phyloP scores from a whole-genome alignment of 1,140 invertebrate species.

The Bradysia coprophila region DNA sequence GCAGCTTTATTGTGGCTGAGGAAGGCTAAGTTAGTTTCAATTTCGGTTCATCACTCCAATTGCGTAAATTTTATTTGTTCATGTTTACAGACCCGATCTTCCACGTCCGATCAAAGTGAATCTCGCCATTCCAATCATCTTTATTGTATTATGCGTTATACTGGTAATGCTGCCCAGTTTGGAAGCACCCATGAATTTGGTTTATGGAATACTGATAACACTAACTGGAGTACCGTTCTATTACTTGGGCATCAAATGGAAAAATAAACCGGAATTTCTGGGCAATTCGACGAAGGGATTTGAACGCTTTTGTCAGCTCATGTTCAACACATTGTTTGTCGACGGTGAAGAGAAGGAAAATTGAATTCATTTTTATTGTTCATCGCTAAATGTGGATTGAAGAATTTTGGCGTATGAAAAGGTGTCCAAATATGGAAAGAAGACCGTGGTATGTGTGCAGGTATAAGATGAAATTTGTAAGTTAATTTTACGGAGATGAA shows the following conservation, averaged over 20 bases:
- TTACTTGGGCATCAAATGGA: conserved; percentile 69
- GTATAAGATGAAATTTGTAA: too few species aligned
- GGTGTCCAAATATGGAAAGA: too few species aligned
- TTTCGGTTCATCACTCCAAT: conserved; percentile 1
- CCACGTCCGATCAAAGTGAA: conserved; percentile 65
- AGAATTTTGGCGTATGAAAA: too few species aligned
- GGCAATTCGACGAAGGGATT: conserved; percentile 13
- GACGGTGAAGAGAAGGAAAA: conserved; percentile 8
- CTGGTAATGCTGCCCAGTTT: conserved; percentile 68
- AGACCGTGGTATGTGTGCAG: too few species aligned
- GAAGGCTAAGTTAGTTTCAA: conserved; percentile 28
- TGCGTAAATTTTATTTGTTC: neutral
- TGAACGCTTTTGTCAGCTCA: conserved; percentile 16
- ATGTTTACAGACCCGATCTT: conserved; percentile 37
- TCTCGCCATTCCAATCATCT: conserved; percentile 62
- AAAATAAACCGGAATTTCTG: conserved; percentile 40
- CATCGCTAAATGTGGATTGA: too few species aligned
- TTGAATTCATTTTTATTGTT: too few species aligned
- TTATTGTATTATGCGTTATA: conserved; percentile 67
- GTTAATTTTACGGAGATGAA: too few species aligned
- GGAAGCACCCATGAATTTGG: conserved; percentile 56
- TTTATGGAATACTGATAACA: conserved; percentile 67
- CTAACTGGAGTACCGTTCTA: conserved; percentile 83
- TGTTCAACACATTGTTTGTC: conserved; percentile 20
- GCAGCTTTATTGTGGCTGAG: conserved; percentile 63